phyloP scores from a whole-genome alignment of 2,888 invertebrate species.

The Cheilosia scutellata region DNA sequence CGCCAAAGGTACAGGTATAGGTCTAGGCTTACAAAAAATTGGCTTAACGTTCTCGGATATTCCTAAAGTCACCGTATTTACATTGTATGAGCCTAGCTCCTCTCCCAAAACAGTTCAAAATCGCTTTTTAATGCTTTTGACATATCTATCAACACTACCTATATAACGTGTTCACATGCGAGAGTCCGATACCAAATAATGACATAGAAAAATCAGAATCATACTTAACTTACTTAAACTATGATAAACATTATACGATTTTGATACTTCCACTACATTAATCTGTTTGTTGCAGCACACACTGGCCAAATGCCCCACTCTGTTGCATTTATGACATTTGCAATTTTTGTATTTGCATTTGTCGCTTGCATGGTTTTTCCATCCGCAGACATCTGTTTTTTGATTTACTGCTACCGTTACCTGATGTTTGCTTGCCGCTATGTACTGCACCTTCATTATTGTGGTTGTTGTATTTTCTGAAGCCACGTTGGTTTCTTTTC shows the following conservation, averaged over 20 bases:
- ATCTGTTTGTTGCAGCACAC: background rate
- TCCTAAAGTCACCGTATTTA: too few relatives aligned
- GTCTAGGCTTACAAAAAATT: slow-evolving; percentile 32
- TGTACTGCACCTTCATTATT: background rate
- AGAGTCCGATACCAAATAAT: slow-evolving; percentile 19
- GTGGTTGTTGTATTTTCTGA: too few relatives aligned
- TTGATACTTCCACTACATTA: too few relatives aligned
- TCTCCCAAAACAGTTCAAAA: too few relatives aligned
- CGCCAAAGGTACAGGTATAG: slow-evolving; percentile 40
- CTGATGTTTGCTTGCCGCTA: slow-evolving; percentile 14
- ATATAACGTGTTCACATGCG: too few relatives aligned
- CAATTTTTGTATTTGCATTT: slow-evolving; percentile 6
- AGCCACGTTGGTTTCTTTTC: too few relatives aligned
- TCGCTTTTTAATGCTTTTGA: too few relatives aligned
- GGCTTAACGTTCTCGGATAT: slow-evolving; percentile 13
- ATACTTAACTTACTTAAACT: too few relatives aligned
- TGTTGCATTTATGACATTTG: slow-evolving; percentile 9
- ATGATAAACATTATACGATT: too few relatives aligned
- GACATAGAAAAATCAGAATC: too few relatives aligned
- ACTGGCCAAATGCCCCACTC: slow-evolving; percentile 20
- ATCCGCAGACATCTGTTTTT: slow-evolving; percentile 23
- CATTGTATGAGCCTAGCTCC: too few relatives aligned
- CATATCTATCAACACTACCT: too few relatives aligned
- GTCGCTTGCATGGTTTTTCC: slow-evolving; percentile 15
- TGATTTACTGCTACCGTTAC: background rate